Conservation (phyloP, 53 echinoderm and acorn worm genomes). For the Actinopyga echinites region DNA sequence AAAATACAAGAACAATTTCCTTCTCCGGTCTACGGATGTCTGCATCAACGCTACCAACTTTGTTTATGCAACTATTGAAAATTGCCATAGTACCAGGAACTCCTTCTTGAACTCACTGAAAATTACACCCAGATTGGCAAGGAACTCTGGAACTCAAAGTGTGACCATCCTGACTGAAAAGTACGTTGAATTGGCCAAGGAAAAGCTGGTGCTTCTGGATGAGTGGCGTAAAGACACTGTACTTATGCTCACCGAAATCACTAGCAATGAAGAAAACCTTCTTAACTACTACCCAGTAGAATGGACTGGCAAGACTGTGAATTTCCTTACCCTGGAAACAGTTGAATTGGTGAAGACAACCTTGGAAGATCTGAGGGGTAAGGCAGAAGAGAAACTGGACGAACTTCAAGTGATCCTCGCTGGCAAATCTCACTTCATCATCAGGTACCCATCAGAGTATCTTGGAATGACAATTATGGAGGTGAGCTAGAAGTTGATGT, state of each 20-base stretch:
- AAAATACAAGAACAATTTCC: constrained; percentile 25
- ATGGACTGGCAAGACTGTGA: constrained; percentile 40
- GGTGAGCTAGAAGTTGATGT: constrained; percentile 42
- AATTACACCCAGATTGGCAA: not conserved
- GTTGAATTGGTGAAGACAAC: not conserved
- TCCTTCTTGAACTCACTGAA: constrained; percentile 47
- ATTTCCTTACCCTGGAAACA: not conserved
- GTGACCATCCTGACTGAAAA: constrained; percentile 30
- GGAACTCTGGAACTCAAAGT: not conserved
- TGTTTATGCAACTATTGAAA: constrained; percentile 46
- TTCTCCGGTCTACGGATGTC: constrained; percentile 14
- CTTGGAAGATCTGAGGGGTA: too few relatives aligned
- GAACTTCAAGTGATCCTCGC: not conserved
- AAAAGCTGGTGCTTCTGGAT: not conserved
- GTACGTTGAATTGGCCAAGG: constrained; percentile 37
- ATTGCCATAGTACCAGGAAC: constrained; percentile 28
- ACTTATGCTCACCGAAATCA: not conserved
- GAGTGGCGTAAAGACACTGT: not conserved
- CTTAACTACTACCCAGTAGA: constrained; percentile 41
- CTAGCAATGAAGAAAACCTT: constrained; percentile 24
- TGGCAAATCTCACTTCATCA: constrained; percentile 51
- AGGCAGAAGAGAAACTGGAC: too few relatives aligned
- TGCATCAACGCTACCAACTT: constrained; percentile 19
- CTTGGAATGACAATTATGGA: constrained; percentile 69
- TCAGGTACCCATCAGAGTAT: constrained; percentile 71